phyloP scores from a whole-genome alignment of 2,797 vertebrate species.

The Xenops minutus region DNA sequence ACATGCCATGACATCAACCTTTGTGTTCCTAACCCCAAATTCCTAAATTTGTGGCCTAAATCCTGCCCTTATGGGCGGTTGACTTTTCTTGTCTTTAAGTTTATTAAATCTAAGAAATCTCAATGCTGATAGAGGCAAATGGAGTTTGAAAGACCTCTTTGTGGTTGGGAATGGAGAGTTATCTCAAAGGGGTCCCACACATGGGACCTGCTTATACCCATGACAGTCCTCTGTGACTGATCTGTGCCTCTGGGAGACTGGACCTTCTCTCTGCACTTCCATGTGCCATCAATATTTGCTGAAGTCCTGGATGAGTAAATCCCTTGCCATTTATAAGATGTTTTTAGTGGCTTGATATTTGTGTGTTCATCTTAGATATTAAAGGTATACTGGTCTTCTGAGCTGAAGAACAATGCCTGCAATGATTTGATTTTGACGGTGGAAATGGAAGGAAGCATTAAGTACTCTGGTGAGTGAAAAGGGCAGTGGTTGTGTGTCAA shows the following conservation, averaged over 20 bases:
- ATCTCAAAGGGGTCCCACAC: background rate
- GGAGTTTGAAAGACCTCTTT: background rate
- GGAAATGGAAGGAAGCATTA: slow-evolving; percentile 61
- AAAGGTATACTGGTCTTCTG: slow-evolving; percentile 70
- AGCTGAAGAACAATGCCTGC: slow-evolving; percentile 50
- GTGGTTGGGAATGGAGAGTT: background rate
- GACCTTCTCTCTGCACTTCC: background rate
- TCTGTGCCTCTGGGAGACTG: background rate
- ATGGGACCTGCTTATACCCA: background rate
- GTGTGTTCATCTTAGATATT: slow-evolving; percentile 53
- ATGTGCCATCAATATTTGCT: background rate
- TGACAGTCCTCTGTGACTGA: background rate
- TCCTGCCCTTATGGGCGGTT: fast-evolving
- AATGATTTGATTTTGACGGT: slow-evolving; percentile 62
- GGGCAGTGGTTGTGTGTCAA: background rate
- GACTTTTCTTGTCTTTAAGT: background rate
- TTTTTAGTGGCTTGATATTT: background rate
- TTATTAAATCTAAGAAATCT: background rate
- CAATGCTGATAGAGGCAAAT: background rate
- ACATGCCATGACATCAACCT: background rate
- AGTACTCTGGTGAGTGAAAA: slow-evolving; percentile 27
- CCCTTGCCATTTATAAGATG: background rate
- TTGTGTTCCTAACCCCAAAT: background rate
- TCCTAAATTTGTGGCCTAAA: background rate
- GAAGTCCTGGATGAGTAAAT: background rate